These are phyloP conservation scores for Drosophila pseudoobscura DNA, from an alignment of 1,140 invertebrate species.

Conservation along the genomic window DNA sequence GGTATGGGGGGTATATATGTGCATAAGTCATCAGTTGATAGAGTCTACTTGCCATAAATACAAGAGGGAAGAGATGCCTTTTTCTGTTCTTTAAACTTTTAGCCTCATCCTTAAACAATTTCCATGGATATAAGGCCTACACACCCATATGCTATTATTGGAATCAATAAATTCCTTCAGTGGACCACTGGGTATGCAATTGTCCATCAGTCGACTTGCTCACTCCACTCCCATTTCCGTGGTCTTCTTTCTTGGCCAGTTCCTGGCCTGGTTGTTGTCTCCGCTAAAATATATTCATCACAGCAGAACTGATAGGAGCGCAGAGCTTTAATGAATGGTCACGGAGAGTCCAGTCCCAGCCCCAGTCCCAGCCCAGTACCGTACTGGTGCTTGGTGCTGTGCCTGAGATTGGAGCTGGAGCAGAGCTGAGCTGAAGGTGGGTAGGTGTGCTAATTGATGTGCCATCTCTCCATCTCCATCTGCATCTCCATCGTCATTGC, in stretches of 20 bases:
- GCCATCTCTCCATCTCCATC: conserved; percentile 62
- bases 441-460: conserved; percentile 81
- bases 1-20: no score
- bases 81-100: no score
- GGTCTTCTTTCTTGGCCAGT: background rate
- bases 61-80: no score
- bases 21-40: no score
- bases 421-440: conserved; percentile 43
- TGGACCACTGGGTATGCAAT: background rate
- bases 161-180: no score
- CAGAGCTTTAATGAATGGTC: conserved; percentile 74
- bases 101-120: no score
- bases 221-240: background rate
- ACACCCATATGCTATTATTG: no score
- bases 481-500: conserved; percentile 4
- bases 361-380: no score
- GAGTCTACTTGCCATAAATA: no score
- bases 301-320: conserved; percentile 55
- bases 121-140: no score
- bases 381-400: no score
- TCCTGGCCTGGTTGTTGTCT: conserved; percentile 55
- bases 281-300: conserved; percentile 78
- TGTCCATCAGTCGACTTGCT: background rate
- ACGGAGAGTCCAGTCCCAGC: conserved; percentile 23
- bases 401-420: background rate